Base-by-base conservation (phyloP, 2,113 vertebrate species). In the Tapirus terrestris region DNA sequence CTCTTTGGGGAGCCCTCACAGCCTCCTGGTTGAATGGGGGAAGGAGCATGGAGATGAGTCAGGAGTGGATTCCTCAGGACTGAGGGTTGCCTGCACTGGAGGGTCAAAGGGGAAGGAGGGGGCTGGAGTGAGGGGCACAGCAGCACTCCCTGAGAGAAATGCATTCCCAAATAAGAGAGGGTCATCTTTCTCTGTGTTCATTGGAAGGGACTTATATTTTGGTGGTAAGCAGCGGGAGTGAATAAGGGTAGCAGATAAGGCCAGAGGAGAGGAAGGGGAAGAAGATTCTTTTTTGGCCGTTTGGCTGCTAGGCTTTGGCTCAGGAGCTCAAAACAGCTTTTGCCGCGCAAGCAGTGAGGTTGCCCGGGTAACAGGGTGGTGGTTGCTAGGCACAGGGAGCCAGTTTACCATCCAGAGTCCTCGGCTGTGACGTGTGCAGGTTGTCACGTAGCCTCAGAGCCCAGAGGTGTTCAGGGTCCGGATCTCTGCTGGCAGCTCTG, bases 361-460 rank as follows among this genome's bases (percentile, higher is more conserved):
- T 98, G 70, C 97, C 97, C 80, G 97, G 98, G 98, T 97, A 97
- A 98, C 98, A 1, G 0, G 76, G 97, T 85, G 89, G 89, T 96
- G 88, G 88, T 97, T 98, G 98, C 98, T 89, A 95, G 92, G 96
- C 94, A 79, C 96, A 96, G 92, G 96, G 96, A 98, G 84, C 81
- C 76, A 33, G 92, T 96, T 97, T 67, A 83, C 98, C 97, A 95
- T 80, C 89, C 68, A 67, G 65, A 93, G 60, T 31, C 94, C 45
- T 94, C 56, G n/a, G 97, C 61, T 96, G 63, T 0, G 77, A 2
- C 45, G 63, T 89, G 76, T 93, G 94, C 97, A 0, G 94, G n/a
- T 93, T 99, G 96, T 97, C 88, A 45, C 5, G 1, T 98, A 72
- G 86, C 88, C 79, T 98, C 84, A 94, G 4, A 21, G 43, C 88